A percentile compares a stretch with the other conserved stretches of the same genome.
These are phyloP conservation scores for Chinchilla lanigera DNA, from an alignment of 2,113 vertebrate species.

Conservation along the genomic window DNA sequence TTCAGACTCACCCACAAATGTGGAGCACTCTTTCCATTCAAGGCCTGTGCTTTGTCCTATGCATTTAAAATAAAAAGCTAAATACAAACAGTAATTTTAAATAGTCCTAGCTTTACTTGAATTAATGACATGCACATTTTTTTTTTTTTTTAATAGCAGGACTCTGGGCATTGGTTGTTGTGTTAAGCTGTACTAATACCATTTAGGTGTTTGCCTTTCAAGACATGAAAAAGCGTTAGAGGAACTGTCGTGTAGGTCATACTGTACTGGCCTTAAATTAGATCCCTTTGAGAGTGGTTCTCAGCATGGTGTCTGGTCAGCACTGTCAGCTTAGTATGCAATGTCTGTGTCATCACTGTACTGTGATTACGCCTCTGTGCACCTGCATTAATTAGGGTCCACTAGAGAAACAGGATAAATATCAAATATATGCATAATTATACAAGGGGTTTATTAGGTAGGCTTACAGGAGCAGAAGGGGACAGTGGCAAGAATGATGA, in stretches of 20 bases:
- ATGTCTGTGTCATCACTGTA: fast-evolving
- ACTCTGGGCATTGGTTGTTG: neutral
- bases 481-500: neutral
- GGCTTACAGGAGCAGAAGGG: neutral
- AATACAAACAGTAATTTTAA: neutral
- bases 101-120: neutral
- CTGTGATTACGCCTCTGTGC: neutral
- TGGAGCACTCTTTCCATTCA: neutral
- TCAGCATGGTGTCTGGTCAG: neutral
- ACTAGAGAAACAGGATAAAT: neutral
- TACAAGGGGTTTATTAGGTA: neutral
- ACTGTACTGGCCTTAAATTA: neutral
- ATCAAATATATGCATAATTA: neutral
- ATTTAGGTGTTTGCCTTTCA: neutral
- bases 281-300: neutral
- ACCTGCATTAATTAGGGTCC: neutral
- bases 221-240: neutral
- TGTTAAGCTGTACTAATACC: neutral
- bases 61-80: neutral
- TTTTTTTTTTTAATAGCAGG: neutral
- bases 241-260: neutral
- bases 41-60: neutral
- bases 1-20: neutral
- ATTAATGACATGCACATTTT: neutral
- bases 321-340: neutral